Conservation (phyloP, 2,113 vertebrate species). For the Oncorhynchus nerka region DNA sequence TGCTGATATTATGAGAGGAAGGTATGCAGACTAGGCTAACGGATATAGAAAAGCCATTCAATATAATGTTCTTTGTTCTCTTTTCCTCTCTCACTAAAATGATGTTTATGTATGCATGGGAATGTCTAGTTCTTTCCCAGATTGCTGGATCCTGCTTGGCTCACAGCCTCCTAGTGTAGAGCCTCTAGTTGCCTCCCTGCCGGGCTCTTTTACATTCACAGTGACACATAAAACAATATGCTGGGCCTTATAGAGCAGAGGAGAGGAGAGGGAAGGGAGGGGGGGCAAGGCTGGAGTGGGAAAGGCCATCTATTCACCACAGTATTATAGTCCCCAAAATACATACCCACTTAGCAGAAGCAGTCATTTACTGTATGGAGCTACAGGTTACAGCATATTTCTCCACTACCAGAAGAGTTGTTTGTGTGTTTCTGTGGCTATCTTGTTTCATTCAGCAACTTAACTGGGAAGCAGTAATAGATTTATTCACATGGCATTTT, state of each 20-base stretch:
- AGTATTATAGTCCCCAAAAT: no score
- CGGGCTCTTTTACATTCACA: slow-evolving; percentile 43
- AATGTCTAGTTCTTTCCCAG: slow-evolving; percentile 35
- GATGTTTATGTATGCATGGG: slow-evolving; percentile 62
- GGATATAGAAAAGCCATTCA: slow-evolving; percentile 41
- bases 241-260: slow-evolving; percentile 4
- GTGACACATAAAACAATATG: slow-evolving; percentile 46
- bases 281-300: no score
- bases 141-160: slow-evolving; percentile 45
- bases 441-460: slow-evolving; percentile 21
- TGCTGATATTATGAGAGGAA: not conserved
- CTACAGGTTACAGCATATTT: slow-evolving; percentile 5
- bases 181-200: slow-evolving; percentile 39
- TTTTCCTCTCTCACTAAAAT: slow-evolving; percentile 13
- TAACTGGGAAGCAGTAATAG: slow-evolving; percentile 38
- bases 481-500: slow-evolving; percentile 60
- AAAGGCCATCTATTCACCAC: no score
- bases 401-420: slow-evolving; percentile 17
- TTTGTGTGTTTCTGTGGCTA: not conserved
- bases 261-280: no score
- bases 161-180: slow-evolving; percentile 41
- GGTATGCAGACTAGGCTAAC: not conserved
- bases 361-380: not conserved
- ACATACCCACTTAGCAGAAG: no score
- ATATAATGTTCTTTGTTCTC: slow-evolving; percentile 42